These are phyloP conservation scores for Patiria miniata DNA, from an alignment of 35 echinoderm and acorn worm species.

Conservation along the genomic window DNA sequence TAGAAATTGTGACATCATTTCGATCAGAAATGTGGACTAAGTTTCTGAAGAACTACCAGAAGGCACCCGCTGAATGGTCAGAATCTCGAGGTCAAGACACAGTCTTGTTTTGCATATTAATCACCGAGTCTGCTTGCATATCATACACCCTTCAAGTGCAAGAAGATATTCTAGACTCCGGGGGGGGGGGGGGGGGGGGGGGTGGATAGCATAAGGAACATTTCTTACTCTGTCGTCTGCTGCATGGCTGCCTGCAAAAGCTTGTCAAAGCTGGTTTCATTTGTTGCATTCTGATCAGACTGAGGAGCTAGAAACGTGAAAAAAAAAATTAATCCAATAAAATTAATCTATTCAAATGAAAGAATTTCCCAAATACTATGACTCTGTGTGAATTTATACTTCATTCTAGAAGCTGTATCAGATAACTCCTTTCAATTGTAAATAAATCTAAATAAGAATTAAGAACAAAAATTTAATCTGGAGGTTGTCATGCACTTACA, in stretches of 20 bases:
- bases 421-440: neutral
- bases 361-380: neutral
- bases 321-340: neutral
- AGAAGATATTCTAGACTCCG: no score
- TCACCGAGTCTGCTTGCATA: no score
- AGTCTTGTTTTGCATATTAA: no score
- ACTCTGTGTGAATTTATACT: neutral
- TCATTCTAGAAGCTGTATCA: neutral
- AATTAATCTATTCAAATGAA: neutral
- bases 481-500: conserved; percentile 35
- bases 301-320: conserved; percentile 56
- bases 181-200: no score
- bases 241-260: conserved; percentile 42
- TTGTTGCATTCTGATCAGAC: conserved; percentile 34
- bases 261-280: conserved; percentile 59
- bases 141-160: no score
- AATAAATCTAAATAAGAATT: neutral
- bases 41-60: no score
- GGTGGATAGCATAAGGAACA: no score
- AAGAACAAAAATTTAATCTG: neutral
- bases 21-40: no score
- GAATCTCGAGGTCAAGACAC: no score
- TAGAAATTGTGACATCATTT: no score
- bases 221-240: conserved; percentile 36
- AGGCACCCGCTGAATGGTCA: no score